Conservation (phyloP, 2,113 vertebrate species). For the Holacanthus passer region DNA sequence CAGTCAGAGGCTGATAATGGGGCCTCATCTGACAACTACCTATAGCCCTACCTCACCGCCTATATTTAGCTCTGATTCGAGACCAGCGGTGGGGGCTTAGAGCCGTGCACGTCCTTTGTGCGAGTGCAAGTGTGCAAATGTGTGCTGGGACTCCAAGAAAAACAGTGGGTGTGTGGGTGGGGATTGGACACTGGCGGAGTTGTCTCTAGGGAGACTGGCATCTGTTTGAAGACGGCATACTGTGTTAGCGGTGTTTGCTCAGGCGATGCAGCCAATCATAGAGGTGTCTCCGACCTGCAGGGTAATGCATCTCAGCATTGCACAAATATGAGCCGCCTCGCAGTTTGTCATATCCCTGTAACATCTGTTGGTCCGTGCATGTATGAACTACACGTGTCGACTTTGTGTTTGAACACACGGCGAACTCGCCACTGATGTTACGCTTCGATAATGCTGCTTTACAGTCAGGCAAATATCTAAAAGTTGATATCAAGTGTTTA, state of each 20-base stretch:
- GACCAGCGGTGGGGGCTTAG: constrained; percentile 37
- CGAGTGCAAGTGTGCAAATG: constrained; percentile 51
- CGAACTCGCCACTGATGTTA: constrained; percentile 14
- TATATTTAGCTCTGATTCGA: constrained; percentile 75
- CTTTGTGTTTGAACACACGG: constrained; percentile 3
- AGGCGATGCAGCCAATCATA: constrained; percentile 50
- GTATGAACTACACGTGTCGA: constrained; percentile 29
- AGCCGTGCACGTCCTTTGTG: constrained; percentile 32
- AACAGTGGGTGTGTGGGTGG: constrained; percentile 37
- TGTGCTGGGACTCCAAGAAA: constrained; percentile 51
- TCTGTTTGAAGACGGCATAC: constrained; percentile 57
- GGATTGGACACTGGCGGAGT: constrained; percentile 45
- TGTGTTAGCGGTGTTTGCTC: constrained; percentile 51
- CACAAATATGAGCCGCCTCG: constrained; percentile 38
- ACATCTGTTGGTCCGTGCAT: constrained; percentile 37
- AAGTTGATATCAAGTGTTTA: too few relatives aligned
- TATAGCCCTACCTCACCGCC: constrained; percentile 56
- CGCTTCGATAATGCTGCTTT: constrained; percentile 16
- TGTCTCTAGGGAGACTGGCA: constrained; percentile 66
- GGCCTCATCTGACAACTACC: constrained; percentile 77
- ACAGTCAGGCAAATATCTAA: constrained; percentile 6
- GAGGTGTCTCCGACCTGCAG: constrained; percentile 56
- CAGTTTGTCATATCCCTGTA: constrained; percentile 45
- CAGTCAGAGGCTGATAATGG: constrained; percentile 77
- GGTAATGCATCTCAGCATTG: constrained; percentile 40